Evolutionary conservation across 1,140 invertebrate genomes (phyloP), one percentile per base, ranked within the genome.

Genomic region (Drosophila truncata): DNA sequence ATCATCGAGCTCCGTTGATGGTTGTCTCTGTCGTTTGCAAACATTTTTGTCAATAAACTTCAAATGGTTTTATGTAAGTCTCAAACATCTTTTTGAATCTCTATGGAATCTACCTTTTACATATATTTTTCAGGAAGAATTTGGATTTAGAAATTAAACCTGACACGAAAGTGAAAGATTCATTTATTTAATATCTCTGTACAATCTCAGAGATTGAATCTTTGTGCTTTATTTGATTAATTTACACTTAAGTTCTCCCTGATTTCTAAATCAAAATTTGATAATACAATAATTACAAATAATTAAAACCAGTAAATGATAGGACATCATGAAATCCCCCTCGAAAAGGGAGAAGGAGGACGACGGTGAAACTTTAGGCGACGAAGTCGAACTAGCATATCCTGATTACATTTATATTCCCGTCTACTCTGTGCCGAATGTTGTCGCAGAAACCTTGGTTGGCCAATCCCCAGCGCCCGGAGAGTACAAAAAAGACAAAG

Each of bases 1-100:
- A 72, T 47, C 69, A 72, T 72, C 69, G 69, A 59, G 52, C 69
- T 58, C 52, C 69, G 66, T 72, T 72, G 69, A 71, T 72, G 69
- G 66, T 72, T 72, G 66, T 37, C 69, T 72, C 67, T 13, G 69
- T 72, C 50, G 66, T 72, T 72, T 72, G 67, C 69, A 71, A 71
- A 71, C 54, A 61, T 42, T 66, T 72, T 71, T 70, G 50, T 71
- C 69, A 72, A 72, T 72, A 72, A 72, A 72, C 52, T 72, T 72
- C 50, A 72, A 72, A 52, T 72, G 69, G 69, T 72, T 72, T 72
- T 71, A 72, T 72, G 69, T 72, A 72, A 42, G 55, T 64, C 25
- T 41, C 3, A 1, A 39, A 29, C 7, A 23, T 23, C 4, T 16
- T 16, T 23, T 54, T 1, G 16, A 35, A 23, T 35, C 31, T 35